Evolutionary conservation across 2,113 vertebrate species (phyloP).

Genomic region (Calypte anna): DNA sequence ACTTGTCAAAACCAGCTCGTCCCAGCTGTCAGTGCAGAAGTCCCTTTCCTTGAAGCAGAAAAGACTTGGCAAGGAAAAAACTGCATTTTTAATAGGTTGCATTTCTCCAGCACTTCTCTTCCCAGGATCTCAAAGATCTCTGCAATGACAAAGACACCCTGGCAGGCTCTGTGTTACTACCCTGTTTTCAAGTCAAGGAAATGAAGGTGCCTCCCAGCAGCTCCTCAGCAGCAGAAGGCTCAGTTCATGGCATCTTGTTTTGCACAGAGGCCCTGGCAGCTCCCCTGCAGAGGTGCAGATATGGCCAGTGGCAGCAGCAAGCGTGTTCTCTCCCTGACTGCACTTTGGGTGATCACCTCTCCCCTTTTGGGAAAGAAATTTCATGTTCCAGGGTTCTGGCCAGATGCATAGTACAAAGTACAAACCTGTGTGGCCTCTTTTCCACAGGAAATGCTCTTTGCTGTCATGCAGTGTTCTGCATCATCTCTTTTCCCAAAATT

Average conservation of each 20-base stretch:
- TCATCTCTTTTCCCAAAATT: not conserved
- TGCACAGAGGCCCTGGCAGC: not conserved
- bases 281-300: not conserved
- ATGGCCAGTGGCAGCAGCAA: fast-evolving
- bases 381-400: not conserved
- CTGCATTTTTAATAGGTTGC: constrained; percentile 20
- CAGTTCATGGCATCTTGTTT: not conserved
- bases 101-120: constrained; percentile 23
- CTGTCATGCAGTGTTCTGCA: not conserved
- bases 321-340: fast-evolving
- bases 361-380: not conserved
- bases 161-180: not conserved
- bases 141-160: not conserved
- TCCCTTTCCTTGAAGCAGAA: constrained; percentile 38
- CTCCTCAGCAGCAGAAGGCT: not conserved
- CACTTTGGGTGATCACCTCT: not conserved
- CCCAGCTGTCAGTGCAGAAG: constrained; percentile 45
- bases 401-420: not conserved
- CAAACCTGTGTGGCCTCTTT: not conserved
- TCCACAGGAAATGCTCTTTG: not conserved
- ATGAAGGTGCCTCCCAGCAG: not conserved
- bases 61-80: constrained; percentile 57
- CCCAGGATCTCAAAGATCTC: not conserved
- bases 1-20: constrained; percentile 66
- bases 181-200: not conserved